A percentile compares a stretch with the other conserved stretches of the same genome.
These are phyloP conservation scores for Glyphotaelius pellucidus DNA, from an alignment of 2,888 invertebrate genomes.

Conservation along the genomic window DNA sequence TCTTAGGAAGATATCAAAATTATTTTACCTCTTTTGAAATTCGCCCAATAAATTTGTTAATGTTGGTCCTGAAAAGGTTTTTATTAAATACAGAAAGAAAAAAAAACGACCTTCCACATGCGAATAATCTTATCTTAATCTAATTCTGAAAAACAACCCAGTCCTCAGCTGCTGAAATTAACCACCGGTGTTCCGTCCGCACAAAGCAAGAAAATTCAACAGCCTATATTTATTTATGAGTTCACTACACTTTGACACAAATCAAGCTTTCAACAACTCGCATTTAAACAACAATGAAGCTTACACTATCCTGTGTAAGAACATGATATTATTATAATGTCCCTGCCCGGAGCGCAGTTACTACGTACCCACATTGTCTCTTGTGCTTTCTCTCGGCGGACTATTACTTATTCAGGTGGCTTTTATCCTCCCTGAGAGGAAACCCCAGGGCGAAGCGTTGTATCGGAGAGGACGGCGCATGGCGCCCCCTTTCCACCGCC, in stretches of 20 bases:
- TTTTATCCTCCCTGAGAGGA: conserved; percentile 56
- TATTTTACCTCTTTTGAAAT: too few species aligned
- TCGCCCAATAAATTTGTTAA: too few species aligned
- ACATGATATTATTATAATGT: neutral
- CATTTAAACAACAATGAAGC: neutral
- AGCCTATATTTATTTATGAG: too few species aligned
- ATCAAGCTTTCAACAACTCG: neutral
- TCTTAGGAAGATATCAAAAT: too few species aligned
- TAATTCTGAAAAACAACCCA: too few species aligned
- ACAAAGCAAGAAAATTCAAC: too few species aligned
- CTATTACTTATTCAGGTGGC: conserved; percentile 63
- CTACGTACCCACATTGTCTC: conserved; percentile 13
- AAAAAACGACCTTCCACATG: too few species aligned
- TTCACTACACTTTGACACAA: neutral
- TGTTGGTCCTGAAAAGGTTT: too few species aligned
- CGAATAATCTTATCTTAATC: too few species aligned
- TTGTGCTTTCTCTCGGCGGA: conserved; percentile 10
- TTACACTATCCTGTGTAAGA: neutral
- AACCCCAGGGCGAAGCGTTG: conserved; percentile 26
- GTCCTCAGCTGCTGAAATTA: too few species aligned
- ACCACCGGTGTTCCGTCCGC: too few species aligned
- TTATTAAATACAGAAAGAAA: too few species aligned
- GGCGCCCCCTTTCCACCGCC: neutral
- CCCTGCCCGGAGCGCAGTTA: neutral
- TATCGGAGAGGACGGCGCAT: conserved; percentile 16